phyloP scores from a whole-genome alignment of 2,797 vertebrate species.

The Crax fasciolata region DNA sequence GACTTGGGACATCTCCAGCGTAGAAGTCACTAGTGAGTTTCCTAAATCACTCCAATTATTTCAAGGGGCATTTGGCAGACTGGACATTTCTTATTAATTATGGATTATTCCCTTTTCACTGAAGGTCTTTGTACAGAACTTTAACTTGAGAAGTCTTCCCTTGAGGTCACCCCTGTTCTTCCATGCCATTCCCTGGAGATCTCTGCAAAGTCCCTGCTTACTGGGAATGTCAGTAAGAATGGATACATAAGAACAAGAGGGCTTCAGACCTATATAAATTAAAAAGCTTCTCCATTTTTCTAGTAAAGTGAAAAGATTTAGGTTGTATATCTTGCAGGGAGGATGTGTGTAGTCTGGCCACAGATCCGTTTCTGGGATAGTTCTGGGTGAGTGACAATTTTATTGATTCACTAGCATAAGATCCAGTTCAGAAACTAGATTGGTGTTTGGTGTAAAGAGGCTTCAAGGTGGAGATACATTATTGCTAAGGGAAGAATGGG shows the following conservation, averaged over 20 bases:
- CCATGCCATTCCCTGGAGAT: background rate
- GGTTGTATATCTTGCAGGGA: background rate
- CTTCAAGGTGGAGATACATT: background rate
- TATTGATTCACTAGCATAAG: background rate
- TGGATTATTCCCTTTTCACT: background rate
- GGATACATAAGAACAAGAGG: background rate
- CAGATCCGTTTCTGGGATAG: background rate
- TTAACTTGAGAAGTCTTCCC: background rate
- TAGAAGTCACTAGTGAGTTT: background rate
- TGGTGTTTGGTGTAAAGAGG: background rate
- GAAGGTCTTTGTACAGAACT: background rate
- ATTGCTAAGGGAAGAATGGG: background rate
- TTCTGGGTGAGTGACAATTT: background rate
- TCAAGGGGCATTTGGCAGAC: background rate
- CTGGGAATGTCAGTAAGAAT: background rate
- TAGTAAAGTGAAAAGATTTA: background rate
- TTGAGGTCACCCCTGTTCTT: background rate
- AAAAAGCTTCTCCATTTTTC: no score
- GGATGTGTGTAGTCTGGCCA: background rate
- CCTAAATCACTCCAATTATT: background rate
- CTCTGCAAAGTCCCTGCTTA: background rate
- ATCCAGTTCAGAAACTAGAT: background rate
- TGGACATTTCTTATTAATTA: background rate
- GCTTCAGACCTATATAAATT: background rate
- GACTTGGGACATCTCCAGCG: background rate